Percentiles rank a stretch among this genome's conserved stretches.
Evolutionary conservation across 35 echinoderm and acorn worm genomes (phyloP).

Genomic region (Heliocidaris tuberculata): DNA sequence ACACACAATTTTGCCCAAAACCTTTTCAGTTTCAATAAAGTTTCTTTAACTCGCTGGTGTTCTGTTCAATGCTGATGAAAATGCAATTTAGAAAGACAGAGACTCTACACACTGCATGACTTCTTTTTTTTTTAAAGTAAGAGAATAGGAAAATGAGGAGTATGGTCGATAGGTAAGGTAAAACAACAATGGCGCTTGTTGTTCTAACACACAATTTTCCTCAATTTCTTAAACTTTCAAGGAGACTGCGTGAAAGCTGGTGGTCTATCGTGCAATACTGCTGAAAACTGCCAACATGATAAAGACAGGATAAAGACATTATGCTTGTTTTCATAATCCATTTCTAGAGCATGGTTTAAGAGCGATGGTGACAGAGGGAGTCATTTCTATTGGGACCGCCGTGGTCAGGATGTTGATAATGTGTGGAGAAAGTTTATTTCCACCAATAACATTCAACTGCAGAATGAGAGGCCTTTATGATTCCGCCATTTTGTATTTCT

Average conservation of each 20-base stretch:
- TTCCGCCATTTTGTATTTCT: background rate
- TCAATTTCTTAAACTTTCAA: too few species aligned
- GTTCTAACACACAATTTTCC: too few species aligned
- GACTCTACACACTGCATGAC: background rate
- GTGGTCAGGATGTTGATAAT: background rate
- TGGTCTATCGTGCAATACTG: background rate
- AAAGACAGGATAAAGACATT: background rate
- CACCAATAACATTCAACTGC: background rate
- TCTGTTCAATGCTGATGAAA: background rate
- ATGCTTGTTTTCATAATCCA: background rate
- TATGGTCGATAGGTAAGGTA: background rate
- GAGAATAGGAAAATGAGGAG: background rate
- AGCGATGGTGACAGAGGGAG: background rate
- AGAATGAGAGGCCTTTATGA: background rate
- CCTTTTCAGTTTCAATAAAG: background rate
- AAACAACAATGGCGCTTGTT: background rate
- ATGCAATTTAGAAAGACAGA: background rate
- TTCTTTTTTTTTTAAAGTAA: background rate
- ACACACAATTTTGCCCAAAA: background rate
- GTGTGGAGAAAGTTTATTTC: background rate
- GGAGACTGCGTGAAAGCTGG: background rate
- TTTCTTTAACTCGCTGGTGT: background rate
- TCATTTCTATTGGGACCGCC: background rate
- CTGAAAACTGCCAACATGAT: background rate
- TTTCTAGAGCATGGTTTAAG: slow-evolving; percentile 10